phyloP scores from a whole-genome alignment of 2,113 vertebrate genomes.

The Hippocampus guttulatus region DNA sequence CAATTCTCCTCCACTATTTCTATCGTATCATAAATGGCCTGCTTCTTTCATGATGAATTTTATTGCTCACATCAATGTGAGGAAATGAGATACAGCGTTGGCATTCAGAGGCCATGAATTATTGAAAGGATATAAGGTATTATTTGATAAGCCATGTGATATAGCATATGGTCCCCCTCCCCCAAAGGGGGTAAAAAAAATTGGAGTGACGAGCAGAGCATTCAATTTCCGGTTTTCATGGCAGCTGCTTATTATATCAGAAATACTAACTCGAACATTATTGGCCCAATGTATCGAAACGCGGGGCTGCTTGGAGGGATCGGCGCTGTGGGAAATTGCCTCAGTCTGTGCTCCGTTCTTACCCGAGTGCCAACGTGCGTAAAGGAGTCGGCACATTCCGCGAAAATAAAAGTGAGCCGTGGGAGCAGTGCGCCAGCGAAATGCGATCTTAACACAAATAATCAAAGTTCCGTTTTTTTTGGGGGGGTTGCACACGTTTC shows the following conservation, averaged over 20 bases:
- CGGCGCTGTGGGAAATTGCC: not conserved
- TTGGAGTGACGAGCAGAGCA: conserved; percentile 58
- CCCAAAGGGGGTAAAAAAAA: conserved; percentile 3
- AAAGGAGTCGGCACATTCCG: not conserved
- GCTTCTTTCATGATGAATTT: conserved; percentile 36
- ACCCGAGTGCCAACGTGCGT: not conserved
- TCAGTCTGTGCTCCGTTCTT: not conserved
- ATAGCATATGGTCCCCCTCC: conserved; percentile 41
- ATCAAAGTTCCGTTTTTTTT: not conserved
- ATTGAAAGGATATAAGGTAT: conserved; percentile 48
- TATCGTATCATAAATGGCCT: conserved; percentile 40
- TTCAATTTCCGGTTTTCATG: conserved; percentile 57
- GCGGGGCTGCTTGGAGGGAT: conserved; percentile 13
- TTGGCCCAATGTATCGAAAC: conserved; percentile 52
- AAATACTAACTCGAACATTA: conserved; percentile 62
- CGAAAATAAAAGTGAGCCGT: not conserved
- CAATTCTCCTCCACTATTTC: conserved; percentile 33
- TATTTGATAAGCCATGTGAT: conserved; percentile 64
- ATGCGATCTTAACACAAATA: not conserved
- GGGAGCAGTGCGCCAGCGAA: not conserved
- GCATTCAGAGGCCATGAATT: conserved; percentile 34
- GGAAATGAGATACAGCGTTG: conserved; percentile 51
- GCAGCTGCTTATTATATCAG: conserved; percentile 60
- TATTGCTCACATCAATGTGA: conserved; percentile 37
- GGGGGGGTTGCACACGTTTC: not conserved